Evolutionary conservation across 2,888 invertebrate genomes (phyloP), one percentile per base, ranked within the genome.

Genomic region (Aproaerema taeniolella): DNA sequence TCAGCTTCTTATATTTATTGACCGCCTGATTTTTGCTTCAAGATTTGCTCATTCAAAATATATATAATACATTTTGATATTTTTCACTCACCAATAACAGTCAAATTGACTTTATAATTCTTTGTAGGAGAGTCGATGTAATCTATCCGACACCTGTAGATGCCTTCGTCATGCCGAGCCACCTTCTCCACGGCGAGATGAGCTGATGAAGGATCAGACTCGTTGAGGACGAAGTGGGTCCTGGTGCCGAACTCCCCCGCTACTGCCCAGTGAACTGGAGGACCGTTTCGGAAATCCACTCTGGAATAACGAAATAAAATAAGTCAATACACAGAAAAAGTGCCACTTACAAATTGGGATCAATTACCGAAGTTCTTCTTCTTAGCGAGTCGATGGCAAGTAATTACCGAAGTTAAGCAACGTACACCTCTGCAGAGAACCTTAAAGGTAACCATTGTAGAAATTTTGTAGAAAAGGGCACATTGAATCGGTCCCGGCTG

Each of bases 81-180:
- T n/a, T 20, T 26, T 9, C 43, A 88, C 93, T 90, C 79, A 96
- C 96, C 95, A 64, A 96, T 92, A 67, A 97, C 91, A 55, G 94
- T 95, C 55, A 96, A 88, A 69, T 95, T 95, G 62, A 95, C 92
- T 62, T 91, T 89, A 63, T 93, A 95, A 75, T 96, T 96, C 59
- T 93, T 90, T 0, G 96, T 96, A 0, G 96, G 96, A 0, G 95
- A 94, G 74, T 95, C 93, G 45, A 93, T 90, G 67, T 95, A 97
- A 83, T 97, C 96, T 50, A 96, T 93, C 53, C 96, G 88, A 72
- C 96, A 96, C 41, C 96, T 88, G 73, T 95, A 97, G 28, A 94
- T 80, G 2, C 96, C 96, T 55, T 95, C 94, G 59, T 96, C 96
- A 15, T 89, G 88, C 30, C 88, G 74, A 41, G 89, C 89, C 42